Percentiles rank a stretch among this genome's conserved stretches.
Evolutionary conservation across 2,797 vertebrate genomes (phyloP).

Genomic region (Pseudomugil gertrudae): DNA sequence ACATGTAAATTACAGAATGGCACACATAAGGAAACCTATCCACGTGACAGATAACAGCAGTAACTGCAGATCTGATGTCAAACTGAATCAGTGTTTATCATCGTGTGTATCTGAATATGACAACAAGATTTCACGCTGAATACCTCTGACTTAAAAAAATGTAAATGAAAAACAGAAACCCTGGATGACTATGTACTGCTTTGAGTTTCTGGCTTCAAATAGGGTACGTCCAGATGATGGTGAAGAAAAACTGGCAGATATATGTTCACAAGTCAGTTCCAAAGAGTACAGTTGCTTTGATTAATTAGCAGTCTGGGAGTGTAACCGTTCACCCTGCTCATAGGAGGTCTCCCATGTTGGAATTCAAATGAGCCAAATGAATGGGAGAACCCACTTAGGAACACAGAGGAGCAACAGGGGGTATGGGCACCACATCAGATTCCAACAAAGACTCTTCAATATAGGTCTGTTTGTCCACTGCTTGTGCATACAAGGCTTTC

Average conservation of each 20-base stretch:
- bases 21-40: neutral
- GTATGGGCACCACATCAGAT: conserved; percentile 58
- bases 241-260: conserved; percentile 9
- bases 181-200: neutral
- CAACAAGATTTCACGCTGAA: neutral
- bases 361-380: conserved; percentile 76
- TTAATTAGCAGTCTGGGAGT: conserved; percentile 73
- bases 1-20: neutral
- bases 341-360: conserved; percentile 65
- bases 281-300: conserved; percentile 54
- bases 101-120: neutral
- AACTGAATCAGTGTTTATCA: neutral
- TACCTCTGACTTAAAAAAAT: neutral
- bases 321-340: conserved; percentile 60
- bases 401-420: conserved; percentile 66
- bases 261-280: conserved; percentile 18
- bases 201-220: neutral
- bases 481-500: conserved; percentile 50
- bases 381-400: conserved; percentile 57
- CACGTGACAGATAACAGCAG: neutral
- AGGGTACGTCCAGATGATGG: conserved; percentile 23
- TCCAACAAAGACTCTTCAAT: conserved; percentile 54
- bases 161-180: neutral
- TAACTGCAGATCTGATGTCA: neutral
- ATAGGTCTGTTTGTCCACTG: conserved; percentile 56